Conservation (phyloP, 64 coral and sea anemone species). For the Anthopleura sola region DNA sequence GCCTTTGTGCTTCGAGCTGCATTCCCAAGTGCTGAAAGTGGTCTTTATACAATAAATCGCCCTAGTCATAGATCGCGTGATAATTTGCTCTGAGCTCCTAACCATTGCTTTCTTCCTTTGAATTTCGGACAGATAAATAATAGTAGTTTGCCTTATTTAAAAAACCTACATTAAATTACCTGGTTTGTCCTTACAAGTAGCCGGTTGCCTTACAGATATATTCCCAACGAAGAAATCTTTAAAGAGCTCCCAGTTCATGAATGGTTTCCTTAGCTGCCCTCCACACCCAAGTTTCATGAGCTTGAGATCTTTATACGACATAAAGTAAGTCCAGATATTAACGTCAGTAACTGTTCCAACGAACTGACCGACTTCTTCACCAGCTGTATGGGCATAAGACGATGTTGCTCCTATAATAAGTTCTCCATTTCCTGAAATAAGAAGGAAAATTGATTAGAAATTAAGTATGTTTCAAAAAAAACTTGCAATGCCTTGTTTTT, state of each 20-base stretch:
- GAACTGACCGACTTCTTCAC: conserved; percentile 30
- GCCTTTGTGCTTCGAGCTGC: too few relatives aligned
- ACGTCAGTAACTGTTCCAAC: conserved; percentile 31
- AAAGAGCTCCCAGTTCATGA: background rate
- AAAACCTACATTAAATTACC: background rate
- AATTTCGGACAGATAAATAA: too few relatives aligned
- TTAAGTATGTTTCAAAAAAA: too few relatives aligned
- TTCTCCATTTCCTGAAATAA: conserved; percentile 33
- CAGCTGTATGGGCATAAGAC: background rate
- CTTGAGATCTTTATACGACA: background rate
- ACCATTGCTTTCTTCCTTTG: background rate
- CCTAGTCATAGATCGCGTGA: too few relatives aligned
- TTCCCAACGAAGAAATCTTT: background rate
- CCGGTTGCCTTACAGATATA: background rate
- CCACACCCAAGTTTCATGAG: background rate
- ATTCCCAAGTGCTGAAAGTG: too few relatives aligned
- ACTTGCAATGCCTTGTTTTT: too few relatives aligned
- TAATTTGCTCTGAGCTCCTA: too few relatives aligned
- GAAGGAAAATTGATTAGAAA: background rate
- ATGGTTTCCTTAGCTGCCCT: background rate
- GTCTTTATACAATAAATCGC: too few relatives aligned
- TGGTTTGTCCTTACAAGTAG: background rate
- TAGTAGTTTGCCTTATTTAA: too few relatives aligned
- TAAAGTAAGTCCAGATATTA: conserved; percentile 10
- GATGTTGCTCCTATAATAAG: conserved; percentile 40